Base-by-base conservation (phyloP, 2,797 vertebrate genomes). In the Hipposideros larvatus region DNA sequence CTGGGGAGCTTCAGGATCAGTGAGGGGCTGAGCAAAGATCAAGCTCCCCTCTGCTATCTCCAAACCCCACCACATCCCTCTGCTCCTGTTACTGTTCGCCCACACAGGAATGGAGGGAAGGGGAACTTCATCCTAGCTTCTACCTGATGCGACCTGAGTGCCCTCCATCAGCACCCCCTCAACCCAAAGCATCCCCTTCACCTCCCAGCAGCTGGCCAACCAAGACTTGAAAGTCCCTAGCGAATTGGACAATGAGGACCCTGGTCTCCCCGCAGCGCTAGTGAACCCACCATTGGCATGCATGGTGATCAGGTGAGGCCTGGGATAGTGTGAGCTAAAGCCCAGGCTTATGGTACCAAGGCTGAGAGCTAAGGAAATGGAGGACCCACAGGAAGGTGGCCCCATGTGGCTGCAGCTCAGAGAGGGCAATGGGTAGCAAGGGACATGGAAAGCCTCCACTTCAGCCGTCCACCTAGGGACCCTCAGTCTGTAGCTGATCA, bases 331-430 rank as follows among this genome's bases (percentile, higher is more conserved):
- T 8, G 18, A 83, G 13, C 15, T 1, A 1, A 78, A 59, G 41
- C 10, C 15, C 22, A 26, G 34, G 73, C 7, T 11, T 7, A 3
- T 1, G 8, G 59, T 13, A 1, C 8, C 0, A 0, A 43, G 48
- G 6, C 2, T 1, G 26, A 73, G 46, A 41, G n/a, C 53, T n/a
- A 31, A 77, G 84, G 84, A 34, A 24, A 24, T 0, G 15, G n/a
- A 28, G 63, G 9, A 2, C 24, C 22, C 28, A 11, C 2, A 22
- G 31, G 59, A 70, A 53, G 13, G 48, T 16, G 53, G 10, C 41
- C 65, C n/a, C 0, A 0, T 1, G 31, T 0, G 16, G 57, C 61
- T 84, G 19, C 57, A 10, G 65, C 70, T 21, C 31, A 57, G 55
- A 55, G 43, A 19, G 19, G 41, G 34, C 26, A 48, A 21, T 37